Evolutionary conservation across 2,797 vertebrate genomes (phyloP).

Genomic region (Poliocrania exsul): DNA sequence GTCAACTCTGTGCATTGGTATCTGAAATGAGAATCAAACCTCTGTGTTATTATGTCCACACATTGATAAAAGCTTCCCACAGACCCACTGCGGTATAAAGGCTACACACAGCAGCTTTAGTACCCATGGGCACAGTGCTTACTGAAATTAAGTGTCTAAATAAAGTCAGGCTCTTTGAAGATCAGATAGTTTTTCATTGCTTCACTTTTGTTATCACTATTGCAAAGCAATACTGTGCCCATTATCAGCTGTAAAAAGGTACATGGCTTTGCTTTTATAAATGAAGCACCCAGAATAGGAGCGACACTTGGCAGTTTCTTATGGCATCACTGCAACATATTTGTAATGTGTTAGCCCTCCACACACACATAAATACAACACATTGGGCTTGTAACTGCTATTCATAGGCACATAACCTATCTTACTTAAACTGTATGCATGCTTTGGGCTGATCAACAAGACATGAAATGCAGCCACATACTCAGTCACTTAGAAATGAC

Average conservation of each 20-base stretch:
- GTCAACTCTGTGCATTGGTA: background rate
- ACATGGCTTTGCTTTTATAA: background rate
- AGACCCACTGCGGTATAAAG: background rate
- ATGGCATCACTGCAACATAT: background rate
- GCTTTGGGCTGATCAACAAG: background rate
- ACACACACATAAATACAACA: background rate
- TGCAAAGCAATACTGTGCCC: background rate
- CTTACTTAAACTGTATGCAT: background rate
- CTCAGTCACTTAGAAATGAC: background rate
- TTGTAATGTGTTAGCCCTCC: background rate
- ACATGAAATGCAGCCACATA: background rate
- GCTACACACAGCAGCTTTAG: background rate
- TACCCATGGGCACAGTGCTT: background rate
- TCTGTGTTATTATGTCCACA: background rate
- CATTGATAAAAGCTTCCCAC: background rate
- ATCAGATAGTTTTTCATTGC: background rate
- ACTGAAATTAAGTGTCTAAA: background rate
- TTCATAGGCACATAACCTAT: background rate
- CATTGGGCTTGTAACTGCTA: background rate
- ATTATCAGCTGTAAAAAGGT: background rate
- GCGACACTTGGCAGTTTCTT: background rate
- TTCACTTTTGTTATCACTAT: background rate
- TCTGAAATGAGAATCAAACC: slow-evolving; percentile 10
- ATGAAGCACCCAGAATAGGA: background rate
- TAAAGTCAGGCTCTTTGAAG: background rate